phyloP scores from a whole-genome alignment of 2,797 vertebrate species.

The Sebastes ruberrimus region DNA sequence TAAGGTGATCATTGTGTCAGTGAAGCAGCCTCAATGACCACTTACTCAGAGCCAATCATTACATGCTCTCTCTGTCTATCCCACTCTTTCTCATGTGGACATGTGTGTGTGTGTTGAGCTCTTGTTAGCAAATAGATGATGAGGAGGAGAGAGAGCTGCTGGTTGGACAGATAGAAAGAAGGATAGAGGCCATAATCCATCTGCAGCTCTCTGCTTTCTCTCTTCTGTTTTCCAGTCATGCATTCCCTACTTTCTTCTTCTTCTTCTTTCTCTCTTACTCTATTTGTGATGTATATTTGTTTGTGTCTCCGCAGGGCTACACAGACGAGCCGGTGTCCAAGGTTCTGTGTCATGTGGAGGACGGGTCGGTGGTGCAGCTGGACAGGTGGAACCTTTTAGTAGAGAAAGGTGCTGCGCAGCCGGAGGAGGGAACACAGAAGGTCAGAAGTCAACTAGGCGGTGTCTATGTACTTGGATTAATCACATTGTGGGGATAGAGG shows the following conservation, averaged over 20 bases:
- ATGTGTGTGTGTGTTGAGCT: conserved; percentile 1
- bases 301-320: conserved; percentile 86
- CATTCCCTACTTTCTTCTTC: background rate
- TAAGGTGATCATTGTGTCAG: conserved; percentile 21
- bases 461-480: no score
- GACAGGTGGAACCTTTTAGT: conserved; percentile 98
- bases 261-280: background rate
- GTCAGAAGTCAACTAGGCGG: conserved; percentile 84
- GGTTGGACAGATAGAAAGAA: background rate
- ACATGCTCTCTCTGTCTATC: background rate
- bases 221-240: background rate
- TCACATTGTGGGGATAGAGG: background rate
- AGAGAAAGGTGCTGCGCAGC: conserved; percentile 87
- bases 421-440: conserved; percentile 95
- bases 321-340: conserved; percentile 98
- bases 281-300: background rate
- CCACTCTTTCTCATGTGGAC: background rate
- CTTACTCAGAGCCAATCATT: conserved; percentile 16
- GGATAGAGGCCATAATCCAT: background rate
- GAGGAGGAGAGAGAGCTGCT: background rate
- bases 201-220: background rate
- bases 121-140: background rate
- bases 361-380: conserved; percentile 95
- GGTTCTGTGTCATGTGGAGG: conserved; percentile 97
- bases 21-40: conserved; percentile 8